A percentile compares a stretch with the other conserved stretches of the same genome.
These are phyloP conservation scores for Nemotelus pantherinus DNA, from an alignment of 2,888 invertebrate species.

Conservation along the genomic window DNA sequence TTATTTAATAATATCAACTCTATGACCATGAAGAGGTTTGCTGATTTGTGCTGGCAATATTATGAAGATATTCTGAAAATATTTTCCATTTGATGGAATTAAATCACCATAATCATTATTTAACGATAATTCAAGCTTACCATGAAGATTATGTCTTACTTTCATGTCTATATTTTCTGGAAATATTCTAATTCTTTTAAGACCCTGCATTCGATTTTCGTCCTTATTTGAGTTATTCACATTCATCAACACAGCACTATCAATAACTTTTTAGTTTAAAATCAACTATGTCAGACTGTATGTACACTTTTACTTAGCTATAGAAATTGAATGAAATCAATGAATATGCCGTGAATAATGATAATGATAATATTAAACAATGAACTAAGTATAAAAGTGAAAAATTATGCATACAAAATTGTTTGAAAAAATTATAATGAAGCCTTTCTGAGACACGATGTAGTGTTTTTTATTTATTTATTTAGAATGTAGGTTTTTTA, in stretches of 20 bases:
- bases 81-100: too few relatives aligned
- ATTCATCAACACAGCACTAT: neutral
- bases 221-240: too few relatives aligned
- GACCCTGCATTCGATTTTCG: too few relatives aligned
- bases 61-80: too few relatives aligned
- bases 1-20: too few relatives aligned
- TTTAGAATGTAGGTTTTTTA: constrained; percentile 43
- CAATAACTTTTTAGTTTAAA: constrained; percentile 34
- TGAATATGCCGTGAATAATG: neutral
- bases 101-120: too few relatives aligned
- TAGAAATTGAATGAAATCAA: neutral
- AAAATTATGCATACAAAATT: neutral
- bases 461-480: constrained; percentile 43
- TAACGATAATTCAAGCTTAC: too few relatives aligned
- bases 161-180: too few relatives aligned
- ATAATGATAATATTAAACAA: constrained; percentile 7
- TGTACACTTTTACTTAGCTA: constrained; percentile 38
- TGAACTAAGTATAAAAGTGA: constrained; percentile 1
- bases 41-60: too few relatives aligned
- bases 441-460: constrained; percentile 27
- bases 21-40: too few relatives aligned
- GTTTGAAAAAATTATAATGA: neutral
- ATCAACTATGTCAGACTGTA: constrained; percentile 37
- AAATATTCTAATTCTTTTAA: too few relatives aligned
- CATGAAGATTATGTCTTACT: too few relatives aligned